Base-by-base conservation (phyloP, 2,888 invertebrate species). In the Microctonus hyperodae region DNA sequence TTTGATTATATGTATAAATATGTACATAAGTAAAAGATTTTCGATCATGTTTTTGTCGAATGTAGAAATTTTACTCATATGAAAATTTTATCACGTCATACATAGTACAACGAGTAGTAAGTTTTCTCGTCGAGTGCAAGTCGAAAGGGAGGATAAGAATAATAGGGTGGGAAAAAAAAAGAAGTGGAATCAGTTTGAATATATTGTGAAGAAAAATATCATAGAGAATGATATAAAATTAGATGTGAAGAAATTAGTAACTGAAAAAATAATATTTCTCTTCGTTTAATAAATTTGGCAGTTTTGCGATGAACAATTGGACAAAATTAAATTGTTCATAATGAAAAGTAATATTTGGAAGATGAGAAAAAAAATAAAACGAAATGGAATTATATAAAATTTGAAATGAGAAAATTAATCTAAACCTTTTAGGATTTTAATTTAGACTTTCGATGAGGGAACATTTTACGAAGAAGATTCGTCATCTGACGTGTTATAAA, bases 21-120 rank as follows among this genome's bases (percentile, higher is more conserved):
- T 11, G 20, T 9, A 50, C 20, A 50, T 7, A 53, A 28, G 35
- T 35, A 51, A 37, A 62, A 51, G 37, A 65, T 65, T 65, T 51
- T 59, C 53, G 28, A 51, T 53, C 48, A 53, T 23, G 60, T 67
- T 60, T 55, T 57, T 55, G 67, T 69, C 51, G 53, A 65, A 65
- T 58, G 51, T 53, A 65, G 60, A 65, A 35, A 50, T 60, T 53
- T 65, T 33, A 65, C 40, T 63, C 55, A 40, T 37, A 59, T 60
- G 53, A 65, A 59, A 65, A 65, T 55, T 59, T 44, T 53, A 65
- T 59, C 53, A 65, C 37, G 10, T 33, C 44, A 37, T 37, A 37
- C 6, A 37, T 37, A 37, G n/a, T 37, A 37, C 16, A 4, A 16
- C 7, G 44, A 20, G 44, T 44, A 44, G 16, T 44, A 16, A 20